These are phyloP conservation scores for Tetragonula clypearis DNA, from an alignment of 1,140 invertebrate species.

Conservation along the genomic window DNA sequence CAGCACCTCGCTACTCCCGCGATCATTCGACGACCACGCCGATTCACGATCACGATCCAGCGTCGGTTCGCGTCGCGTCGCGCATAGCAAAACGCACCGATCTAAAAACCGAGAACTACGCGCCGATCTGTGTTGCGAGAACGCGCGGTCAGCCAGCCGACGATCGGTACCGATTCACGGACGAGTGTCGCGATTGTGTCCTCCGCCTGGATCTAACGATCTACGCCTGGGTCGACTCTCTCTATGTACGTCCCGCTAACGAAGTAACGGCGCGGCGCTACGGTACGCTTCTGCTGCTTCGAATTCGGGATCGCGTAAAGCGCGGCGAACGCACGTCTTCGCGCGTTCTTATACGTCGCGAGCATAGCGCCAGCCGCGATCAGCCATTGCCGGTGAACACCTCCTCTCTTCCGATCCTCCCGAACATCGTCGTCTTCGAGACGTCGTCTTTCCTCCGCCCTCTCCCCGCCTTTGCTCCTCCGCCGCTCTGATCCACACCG, in stretches of 20 bases:
- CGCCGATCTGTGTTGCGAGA: not conserved
- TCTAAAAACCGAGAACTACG: not conserved
- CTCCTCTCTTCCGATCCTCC: constrained; percentile 65
- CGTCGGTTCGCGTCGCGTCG: not conserved
- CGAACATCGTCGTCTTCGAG: constrained; percentile 66
- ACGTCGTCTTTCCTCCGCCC: constrained; percentile 31
- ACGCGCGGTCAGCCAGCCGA: not conserved
- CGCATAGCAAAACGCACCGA: not conserved
- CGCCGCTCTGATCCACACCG: not conserved
- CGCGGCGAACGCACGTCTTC: constrained; percentile 52
- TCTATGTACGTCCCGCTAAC: not conserved
- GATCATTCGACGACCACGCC: not conserved
- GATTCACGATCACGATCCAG: not conserved
- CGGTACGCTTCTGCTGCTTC: constrained; percentile 16
- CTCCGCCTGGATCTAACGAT: not conserved
- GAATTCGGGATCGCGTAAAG: constrained; percentile 51
- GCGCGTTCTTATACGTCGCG: constrained; percentile 59
- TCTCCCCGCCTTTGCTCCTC: constrained; percentile 2
- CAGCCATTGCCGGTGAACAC: constrained; percentile 69
- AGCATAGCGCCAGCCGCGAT: constrained; percentile 59
- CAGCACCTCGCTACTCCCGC: not conserved
- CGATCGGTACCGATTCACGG: not conserved
- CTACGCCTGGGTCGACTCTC: not conserved
- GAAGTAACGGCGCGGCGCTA: not conserved
- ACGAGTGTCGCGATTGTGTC: not conserved